These are phyloP conservation scores for Tipula lateralis DNA, from an alignment of 2,888 invertebrate genomes.

Conservation along the genomic window DNA sequence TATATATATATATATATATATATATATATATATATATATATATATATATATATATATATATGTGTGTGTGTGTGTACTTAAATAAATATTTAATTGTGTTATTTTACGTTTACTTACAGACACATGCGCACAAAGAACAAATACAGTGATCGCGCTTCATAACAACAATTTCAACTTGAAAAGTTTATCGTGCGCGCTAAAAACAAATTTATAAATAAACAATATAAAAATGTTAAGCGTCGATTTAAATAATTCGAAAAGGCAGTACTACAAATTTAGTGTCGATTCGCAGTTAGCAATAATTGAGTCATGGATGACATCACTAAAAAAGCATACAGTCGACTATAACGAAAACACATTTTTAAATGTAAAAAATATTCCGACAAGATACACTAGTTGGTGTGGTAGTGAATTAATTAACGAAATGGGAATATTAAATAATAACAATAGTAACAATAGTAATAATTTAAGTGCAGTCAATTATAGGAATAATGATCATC, in stretches of 20 bases:
- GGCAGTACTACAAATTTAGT: neutral
- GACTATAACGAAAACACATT: slow-evolving; percentile 40
- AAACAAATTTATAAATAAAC: neutral
- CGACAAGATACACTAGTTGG: slow-evolving; percentile 36
- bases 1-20: too few relatives aligned
- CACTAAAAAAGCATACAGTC: slow-evolving; percentile 43
- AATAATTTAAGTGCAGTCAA: neutral
- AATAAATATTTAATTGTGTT: too few relatives aligned
- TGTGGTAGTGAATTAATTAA: slow-evolving; percentile 35
- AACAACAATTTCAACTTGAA: neutral
- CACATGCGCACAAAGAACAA: neutral
- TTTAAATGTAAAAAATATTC: slow-evolving; percentile 46
- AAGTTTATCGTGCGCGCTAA: neutral
- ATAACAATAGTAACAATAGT: slow-evolving; percentile 28
- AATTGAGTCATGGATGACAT: slow-evolving; percentile 42
- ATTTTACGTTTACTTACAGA: neutral
- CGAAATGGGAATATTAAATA: slow-evolving; percentile 39
- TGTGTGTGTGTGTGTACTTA: too few relatives aligned
- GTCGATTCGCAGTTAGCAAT: slow-evolving; percentile 37
- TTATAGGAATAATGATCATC: neutral
- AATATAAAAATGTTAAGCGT: neutral
- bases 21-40: too few relatives aligned
- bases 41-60: too few relatives aligned
- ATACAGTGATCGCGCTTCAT: neutral
- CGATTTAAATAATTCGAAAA: neutral